Evolutionary conservation across 2,888 invertebrate species (phyloP).

Genomic region (Phorcus lineatus): DNA sequence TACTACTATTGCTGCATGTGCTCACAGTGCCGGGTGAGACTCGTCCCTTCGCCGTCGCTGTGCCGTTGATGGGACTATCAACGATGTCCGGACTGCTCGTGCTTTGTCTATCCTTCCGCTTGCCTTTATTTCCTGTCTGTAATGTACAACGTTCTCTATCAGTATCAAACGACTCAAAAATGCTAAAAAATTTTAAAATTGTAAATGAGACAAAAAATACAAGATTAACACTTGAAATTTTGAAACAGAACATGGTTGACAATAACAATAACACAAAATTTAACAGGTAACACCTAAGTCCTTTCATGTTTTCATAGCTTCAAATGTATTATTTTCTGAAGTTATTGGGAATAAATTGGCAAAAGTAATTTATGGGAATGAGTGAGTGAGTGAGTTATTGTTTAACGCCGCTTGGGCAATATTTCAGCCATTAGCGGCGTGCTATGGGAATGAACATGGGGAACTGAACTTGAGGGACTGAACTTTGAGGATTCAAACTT

Average conservation of each 20-base stretch:
- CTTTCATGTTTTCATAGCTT: neutral
- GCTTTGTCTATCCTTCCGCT: constrained; percentile 72
- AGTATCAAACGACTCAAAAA: neutral
- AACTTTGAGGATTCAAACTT: no score
- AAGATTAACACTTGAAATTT: neutral
- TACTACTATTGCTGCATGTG: constrained; percentile 71
- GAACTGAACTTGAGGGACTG: no score
- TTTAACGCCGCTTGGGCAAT: no score
- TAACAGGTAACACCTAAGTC: no score
- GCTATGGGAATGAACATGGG: no score
- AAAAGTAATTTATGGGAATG: no score
- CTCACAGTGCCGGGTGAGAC: constrained; percentile 73
- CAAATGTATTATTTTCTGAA: no score
- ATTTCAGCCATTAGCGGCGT: no score
- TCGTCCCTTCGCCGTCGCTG: constrained; percentile 61
- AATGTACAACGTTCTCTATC: neutral
- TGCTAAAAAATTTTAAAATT: neutral
- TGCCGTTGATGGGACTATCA: constrained; percentile 59
- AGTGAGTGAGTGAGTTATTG: no score
- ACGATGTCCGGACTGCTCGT: constrained; percentile 69
- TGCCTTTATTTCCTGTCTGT: constrained; percentile 45
- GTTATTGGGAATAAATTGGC: no score
- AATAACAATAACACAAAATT: no score
- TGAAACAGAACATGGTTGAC: neutral
- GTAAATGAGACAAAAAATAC: neutral